Percentiles rank a stretch among this genome's conserved stretches.
Evolutionary conservation across 2,113 vertebrate genomes (phyloP).

Genomic region (Onychorhynchus coronatus): DNA sequence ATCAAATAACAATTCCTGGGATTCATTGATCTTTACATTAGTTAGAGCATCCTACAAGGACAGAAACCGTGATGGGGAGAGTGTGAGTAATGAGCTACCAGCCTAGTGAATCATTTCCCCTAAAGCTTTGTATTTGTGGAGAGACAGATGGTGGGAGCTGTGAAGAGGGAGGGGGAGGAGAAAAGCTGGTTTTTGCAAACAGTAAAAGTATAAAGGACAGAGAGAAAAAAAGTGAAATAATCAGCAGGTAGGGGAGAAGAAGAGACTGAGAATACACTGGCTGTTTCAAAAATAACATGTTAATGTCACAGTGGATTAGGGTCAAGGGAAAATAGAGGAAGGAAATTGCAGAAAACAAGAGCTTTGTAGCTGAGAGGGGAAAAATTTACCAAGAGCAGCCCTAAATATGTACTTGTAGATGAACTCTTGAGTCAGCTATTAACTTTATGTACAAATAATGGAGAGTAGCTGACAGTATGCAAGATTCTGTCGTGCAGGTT

Average conservation of each 20-base stretch:
- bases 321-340: neutral
- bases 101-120: conserved; percentile 56
- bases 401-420: neutral
- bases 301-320: neutral
- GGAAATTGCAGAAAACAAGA: neutral
- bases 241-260: conserved; percentile 31
- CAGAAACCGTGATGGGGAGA: conserved; percentile 25
- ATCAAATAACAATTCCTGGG: conserved; percentile 42
- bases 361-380: neutral
- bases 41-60: conserved; percentile 54
- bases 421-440: conserved; percentile 2
- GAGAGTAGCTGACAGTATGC: neutral
- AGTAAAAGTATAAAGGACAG: neutral
- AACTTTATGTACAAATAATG: neutral
- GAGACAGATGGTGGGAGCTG: conserved; percentile 67
- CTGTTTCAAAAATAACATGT: neutral
- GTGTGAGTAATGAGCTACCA: conserved; percentile 57
- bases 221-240: neutral
- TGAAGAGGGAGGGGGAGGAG: conserved; percentile 44
- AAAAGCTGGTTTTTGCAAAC: neutral
- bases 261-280: neutral
- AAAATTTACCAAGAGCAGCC: neutral
- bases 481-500: neutral
- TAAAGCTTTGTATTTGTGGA: conserved; percentile 59
- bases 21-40: conserved; percentile 64